Evolutionary conservation across 2,888 invertebrate genomes (phyloP).

Genomic region (Nymphalis polychloros): DNA sequence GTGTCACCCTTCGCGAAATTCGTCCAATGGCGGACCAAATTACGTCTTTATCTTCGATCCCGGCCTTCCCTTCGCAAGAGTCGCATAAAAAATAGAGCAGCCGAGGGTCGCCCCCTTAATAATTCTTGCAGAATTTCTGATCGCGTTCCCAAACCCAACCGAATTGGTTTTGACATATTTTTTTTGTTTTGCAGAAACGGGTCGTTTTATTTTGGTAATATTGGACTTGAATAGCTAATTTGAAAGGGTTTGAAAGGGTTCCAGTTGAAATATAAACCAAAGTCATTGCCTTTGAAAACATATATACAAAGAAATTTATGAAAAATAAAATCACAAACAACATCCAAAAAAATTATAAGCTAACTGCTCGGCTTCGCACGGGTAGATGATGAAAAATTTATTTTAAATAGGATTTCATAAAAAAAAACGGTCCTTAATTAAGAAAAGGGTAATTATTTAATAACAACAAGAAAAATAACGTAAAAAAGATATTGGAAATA

Average conservation of each 20-base stretch:
- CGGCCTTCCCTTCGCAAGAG: conserved; percentile 49
- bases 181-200: conserved; percentile 29
- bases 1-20: conserved; percentile 59
- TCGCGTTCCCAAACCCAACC: conserved; percentile 46
- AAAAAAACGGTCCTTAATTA: no score
- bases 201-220: conserved; percentile 22
- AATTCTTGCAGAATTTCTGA: conserved; percentile 47
- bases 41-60: conserved; percentile 62
- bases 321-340: no score
- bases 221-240: conserved; percentile 22
- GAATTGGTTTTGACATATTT: conserved; percentile 44
- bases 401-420: no score
- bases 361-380: no score
- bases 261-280: not conserved
- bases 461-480: no score
- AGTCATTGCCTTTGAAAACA: not conserved
- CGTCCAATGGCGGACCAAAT: conserved; percentile 63
- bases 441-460: no score
- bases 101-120: conserved; percentile 52
- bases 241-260: conserved; percentile 16
- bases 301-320: no score
- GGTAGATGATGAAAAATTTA: no score
- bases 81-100: conserved; percentile 63
- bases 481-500: no score
- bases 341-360: no score